Conservation (phyloP, 2,113 vertebrate species). For the Syngnathus typhle region DNA sequence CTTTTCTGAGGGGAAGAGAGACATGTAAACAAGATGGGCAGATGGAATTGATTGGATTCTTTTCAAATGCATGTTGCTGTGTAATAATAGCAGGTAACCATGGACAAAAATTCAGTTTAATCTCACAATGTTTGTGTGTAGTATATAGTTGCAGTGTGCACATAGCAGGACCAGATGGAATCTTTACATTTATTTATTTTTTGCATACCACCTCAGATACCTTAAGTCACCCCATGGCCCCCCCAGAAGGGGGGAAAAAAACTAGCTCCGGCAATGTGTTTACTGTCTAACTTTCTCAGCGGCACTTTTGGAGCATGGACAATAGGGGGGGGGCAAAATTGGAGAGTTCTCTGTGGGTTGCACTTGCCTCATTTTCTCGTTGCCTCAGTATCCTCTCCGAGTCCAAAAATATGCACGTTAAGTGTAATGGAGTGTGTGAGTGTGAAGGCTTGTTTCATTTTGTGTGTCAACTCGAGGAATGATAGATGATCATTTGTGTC, state of each 20-base stretch:
- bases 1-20: not conserved
- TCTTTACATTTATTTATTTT: not conserved
- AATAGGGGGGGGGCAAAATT: not conserved
- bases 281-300: not conserved
- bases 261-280: not conserved
- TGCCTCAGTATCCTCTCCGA: not conserved
- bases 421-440: not conserved
- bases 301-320: too few relatives aligned
- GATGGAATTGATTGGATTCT: not conserved
- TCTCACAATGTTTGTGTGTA: conserved; percentile 2
- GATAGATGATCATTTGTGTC: not conserved
- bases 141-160: not conserved
- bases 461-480: not conserved
- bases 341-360: not conserved
- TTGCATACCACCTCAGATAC: too few relatives aligned
- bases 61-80: conserved; percentile 5
- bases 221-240: too few relatives aligned
- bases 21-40: not conserved
- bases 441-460: not conserved
- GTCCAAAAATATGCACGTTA: conserved; percentile 1
- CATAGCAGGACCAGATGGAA: conserved; percentile 16
- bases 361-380: not conserved
- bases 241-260: too few relatives aligned
- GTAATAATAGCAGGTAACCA: conserved; percentile 15
- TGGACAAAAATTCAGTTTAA: conserved; percentile 12